Percentiles rank a stretch among this genome's conserved stretches.
phyloP scores from a whole-genome alignment of 2,888 invertebrate species.

The Leptogaster cylindrica region DNA sequence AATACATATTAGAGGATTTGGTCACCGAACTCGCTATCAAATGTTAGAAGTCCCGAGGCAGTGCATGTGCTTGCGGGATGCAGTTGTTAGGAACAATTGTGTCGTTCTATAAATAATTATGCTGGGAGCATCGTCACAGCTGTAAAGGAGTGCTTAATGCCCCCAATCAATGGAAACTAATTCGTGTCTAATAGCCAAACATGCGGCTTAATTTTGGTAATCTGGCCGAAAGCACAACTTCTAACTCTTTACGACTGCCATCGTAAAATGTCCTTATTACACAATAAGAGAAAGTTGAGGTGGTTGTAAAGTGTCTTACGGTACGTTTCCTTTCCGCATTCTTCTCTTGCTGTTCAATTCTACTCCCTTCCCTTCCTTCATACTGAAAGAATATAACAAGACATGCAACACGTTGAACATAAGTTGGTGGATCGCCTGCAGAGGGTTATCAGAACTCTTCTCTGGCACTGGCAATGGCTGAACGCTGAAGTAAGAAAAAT shows the following conservation, averaged over 20 bases:
- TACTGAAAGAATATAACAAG: slow-evolving; percentile 15
- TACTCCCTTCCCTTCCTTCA: background rate
- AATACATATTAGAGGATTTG: too few relatives aligned
- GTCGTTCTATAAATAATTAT: background rate
- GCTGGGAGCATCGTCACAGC: background rate
- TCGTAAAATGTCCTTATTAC: slow-evolving; percentile 22
- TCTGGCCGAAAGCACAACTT: slow-evolving; percentile 30
- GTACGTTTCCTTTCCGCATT: background rate
- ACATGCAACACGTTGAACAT: slow-evolving; percentile 37
- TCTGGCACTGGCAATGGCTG: background rate
- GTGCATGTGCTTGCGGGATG: background rate
- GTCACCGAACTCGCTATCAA: too few relatives aligned
- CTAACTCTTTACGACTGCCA: slow-evolving; percentile 28
- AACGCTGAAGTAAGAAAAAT: slow-evolving; percentile 24
- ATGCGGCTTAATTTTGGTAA: slow-evolving; percentile 37
- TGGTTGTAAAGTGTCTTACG: slow-evolving; percentile 8
- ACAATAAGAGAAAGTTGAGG: slow-evolving; percentile 31
- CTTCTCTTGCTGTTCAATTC: too few relatives aligned
- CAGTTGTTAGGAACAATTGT: background rate
- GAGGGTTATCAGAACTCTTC: background rate
- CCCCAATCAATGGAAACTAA: slow-evolving; percentile 1
- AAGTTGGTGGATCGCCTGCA: slow-evolving; percentile 27
- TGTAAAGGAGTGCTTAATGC: background rate
- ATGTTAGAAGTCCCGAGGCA: background rate
- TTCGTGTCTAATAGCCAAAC: slow-evolving; percentile 20